Conservation (phyloP, 2,797 vertebrate species). For the Meriones psammophilus region DNA sequence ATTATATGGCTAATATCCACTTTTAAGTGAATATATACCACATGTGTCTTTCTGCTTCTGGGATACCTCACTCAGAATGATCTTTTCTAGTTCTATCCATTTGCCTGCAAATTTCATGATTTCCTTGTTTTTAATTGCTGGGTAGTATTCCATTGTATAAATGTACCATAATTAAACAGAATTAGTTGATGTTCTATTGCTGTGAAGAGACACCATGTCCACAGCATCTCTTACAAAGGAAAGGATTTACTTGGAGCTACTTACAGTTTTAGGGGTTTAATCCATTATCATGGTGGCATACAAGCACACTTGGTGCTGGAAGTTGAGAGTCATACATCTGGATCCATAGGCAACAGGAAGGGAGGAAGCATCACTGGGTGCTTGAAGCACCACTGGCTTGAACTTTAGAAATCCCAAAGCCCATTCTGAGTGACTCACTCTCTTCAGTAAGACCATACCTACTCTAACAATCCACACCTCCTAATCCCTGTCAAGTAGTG, state of each 20-base stretch:
- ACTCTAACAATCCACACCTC: not conserved
- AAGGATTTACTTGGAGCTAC: not conserved
- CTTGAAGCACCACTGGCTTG: not conserved
- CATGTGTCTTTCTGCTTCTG: no score
- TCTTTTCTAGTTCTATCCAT: no score
- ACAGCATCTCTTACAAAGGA: not conserved
- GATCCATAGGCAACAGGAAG: not conserved
- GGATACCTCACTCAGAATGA: no score
- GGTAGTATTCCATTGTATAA: no score
- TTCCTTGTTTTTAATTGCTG: no score
- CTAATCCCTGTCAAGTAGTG: not conserved
- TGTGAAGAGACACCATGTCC: no score
- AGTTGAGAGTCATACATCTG: not conserved
- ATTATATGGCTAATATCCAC: no score
- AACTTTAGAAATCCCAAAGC: not conserved
- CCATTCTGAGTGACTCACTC: not conserved
- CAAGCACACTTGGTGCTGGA: fast-evolving
- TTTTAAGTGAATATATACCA: no score
- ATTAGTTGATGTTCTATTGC: no score
- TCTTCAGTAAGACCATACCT: not conserved
- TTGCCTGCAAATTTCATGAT: no score
- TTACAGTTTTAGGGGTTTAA: not conserved
- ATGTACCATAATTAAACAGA: no score
- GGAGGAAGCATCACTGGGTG: not conserved
- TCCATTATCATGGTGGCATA: no score